phyloP scores from a whole-genome alignment of 2,113 vertebrate species.

The Dicerorhinus sumatrensis region DNA sequence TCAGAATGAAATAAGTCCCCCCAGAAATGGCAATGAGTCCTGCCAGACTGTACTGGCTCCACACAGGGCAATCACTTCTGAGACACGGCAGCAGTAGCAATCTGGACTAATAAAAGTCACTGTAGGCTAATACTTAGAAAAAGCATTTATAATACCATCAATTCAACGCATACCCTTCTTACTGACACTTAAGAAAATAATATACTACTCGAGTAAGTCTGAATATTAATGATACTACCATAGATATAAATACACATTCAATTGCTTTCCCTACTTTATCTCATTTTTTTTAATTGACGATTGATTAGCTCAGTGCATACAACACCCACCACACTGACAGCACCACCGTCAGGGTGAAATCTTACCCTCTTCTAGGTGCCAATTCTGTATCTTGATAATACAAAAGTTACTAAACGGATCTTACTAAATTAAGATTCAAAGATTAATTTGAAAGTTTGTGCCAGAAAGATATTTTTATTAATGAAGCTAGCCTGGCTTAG shows the following conservation, averaged over 20 bases:
- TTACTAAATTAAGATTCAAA: neutral
- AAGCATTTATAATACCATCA: neutral
- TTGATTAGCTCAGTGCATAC: neutral
- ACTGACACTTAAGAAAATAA: neutral
- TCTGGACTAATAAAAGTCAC: neutral
- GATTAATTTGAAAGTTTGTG: neutral
- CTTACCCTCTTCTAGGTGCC: neutral
- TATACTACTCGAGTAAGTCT: neutral
- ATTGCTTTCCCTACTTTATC: neutral
- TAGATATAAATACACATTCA: neutral
- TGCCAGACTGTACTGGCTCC: neutral
- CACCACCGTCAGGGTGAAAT: neutral
- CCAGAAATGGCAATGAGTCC: neutral
- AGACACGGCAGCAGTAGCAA: neutral
- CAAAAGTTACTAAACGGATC: neutral
- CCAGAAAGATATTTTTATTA: neutral
- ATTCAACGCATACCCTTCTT: neutral
- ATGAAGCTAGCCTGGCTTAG: neutral
- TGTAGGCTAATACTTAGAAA: neutral
- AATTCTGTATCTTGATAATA: neutral
- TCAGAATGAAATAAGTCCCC: neutral
- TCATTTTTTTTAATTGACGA: neutral
- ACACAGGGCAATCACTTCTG: neutral
- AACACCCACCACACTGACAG: neutral
- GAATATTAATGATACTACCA: neutral